These are phyloP conservation scores for Atherinosoma microstoma DNA, from an alignment of 2,797 vertebrate species.

Conservation along the genomic window DNA sequence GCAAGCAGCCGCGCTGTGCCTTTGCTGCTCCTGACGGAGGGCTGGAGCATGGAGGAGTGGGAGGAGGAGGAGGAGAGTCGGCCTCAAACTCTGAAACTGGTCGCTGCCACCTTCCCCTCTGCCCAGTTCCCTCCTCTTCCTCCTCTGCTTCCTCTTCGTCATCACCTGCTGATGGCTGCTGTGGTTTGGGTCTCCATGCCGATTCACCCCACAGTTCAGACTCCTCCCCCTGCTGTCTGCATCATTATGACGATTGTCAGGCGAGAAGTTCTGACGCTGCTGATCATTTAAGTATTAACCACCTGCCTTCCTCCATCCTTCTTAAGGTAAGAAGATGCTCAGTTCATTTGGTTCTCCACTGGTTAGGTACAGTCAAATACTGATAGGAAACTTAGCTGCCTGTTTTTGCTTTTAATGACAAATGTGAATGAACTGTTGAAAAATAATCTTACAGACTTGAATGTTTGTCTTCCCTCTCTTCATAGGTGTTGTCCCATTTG, in stretches of 20 bases:
- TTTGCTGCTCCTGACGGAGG: conserved; percentile 76
- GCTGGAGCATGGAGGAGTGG: conserved; percentile 71
- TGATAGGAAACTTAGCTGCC: background rate
- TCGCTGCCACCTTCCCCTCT: conserved; percentile 81
- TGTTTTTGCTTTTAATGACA: background rate
- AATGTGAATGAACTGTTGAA: conserved; percentile 11
- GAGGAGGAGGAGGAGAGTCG: conserved; percentile 65
- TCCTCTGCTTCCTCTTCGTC: conserved; percentile 71
- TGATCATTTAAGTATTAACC: conserved; percentile 90
- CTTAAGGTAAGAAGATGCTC: conserved; percentile 88
- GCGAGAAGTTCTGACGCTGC: conserved; percentile 79
- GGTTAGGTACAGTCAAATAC: background rate
- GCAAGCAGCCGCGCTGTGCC: conserved; percentile 92
- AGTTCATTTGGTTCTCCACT: background rate
- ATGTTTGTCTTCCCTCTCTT: background rate
- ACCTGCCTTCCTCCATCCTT: conserved; percentile 95
- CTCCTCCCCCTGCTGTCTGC: conserved; percentile 79
- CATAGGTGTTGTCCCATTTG: conserved; percentile 95
- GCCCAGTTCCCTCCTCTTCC: conserved; percentile 83
- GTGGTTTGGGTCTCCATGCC: conserved; percentile 66
- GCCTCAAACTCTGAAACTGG: conserved; percentile 73
- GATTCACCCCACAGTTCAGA: conserved; percentile 77
- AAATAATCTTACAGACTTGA: background rate
- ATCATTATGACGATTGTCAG: conserved; percentile 81
- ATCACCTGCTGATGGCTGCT: conserved; percentile 76